A percentile compares a stretch with the other conserved stretches of the same genome.
These are phyloP conservation scores for Gobiocypris rarus DNA, from an alignment of 2,113 vertebrate genomes.

Conservation along the genomic window DNA sequence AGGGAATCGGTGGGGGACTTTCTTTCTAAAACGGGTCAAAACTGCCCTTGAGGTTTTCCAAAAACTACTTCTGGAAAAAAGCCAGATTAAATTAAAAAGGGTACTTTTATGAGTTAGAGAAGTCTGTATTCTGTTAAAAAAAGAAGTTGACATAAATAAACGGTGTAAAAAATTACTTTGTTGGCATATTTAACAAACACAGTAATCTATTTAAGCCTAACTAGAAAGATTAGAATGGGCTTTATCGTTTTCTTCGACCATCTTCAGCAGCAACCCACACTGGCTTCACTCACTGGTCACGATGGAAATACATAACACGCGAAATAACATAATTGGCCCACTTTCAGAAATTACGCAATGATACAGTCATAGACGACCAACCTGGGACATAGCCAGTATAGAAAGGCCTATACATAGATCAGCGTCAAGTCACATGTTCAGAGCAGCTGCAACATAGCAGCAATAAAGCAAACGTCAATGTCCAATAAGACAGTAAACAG, in stretches of 20 bases:
- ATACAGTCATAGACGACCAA: background rate
- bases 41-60: background rate
- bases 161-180: background rate
- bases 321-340: slow-evolving; percentile 1
- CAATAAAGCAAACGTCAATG: background rate
- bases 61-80: background rate
- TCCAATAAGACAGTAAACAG: background rate
- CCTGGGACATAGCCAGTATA: slow-evolving; percentile 20
- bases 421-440: slow-evolving; percentile 14
- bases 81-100: background rate
- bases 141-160: background rate
- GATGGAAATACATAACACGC: background rate
- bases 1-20: background rate
- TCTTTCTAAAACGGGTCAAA: slow-evolving; percentile 11
- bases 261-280: background rate
- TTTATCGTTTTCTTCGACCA: background rate
- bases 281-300: background rate
- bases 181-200: background rate
- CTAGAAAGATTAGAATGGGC: background rate
- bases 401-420: slow-evolving; percentile 37
- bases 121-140: background rate
- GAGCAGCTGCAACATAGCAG: slow-evolving; percentile 13
- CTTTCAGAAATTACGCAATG: background rate
- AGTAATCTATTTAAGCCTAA: background rate
- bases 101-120: background rate